Base-by-base conservation (phyloP, 2,113 vertebrate species). In the Psettodes erumei region DNA sequence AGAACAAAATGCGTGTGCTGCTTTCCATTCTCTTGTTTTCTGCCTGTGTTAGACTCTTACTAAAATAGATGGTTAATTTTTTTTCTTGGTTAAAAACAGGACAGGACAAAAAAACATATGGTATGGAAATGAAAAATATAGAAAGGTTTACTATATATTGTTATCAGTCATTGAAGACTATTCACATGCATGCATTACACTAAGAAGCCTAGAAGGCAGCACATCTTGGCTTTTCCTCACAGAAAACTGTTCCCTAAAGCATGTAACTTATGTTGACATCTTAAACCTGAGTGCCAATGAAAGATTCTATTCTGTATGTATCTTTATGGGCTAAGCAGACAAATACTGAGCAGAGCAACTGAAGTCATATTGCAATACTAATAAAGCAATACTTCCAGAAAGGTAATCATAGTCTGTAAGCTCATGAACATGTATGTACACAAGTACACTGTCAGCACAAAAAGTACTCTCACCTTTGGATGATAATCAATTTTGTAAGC, bases 401-500 rank as follows among this genome's bases (percentile, higher is more conserved):
- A 65, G 54, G 19, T 37, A 15, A 47, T 0, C n/a, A 62, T 58
- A 53, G 30, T 15, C 7, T 33, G 3, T 0, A 45, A 23, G 19
- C 21, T 25, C 56, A n/a, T 38, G 56, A 9, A 68, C 19, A 33
- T 55, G 28, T 47, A 25, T 18, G 30, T 55, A 10, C 18, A 16
- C 42, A 45, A 55, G 15, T 18, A 35, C 6, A 15, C 6, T 15
- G 30, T n/a, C n/a, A 60, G 16, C 9, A 35, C 2, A 53, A 48
- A 23, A 64, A 45, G 42, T 19, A 19, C 58, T 35, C 72, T 85
- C 84, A 98, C 98, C 97, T 99, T 99, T 2, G 95, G 92, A 82
- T 99, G 96, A 91, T 96, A 95, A 79, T 99, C 97, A 1, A 99
- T 98, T 90, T 99, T 99, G 91, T 99, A 99, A 66, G 97, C 94